Evolutionary conservation across 2,888 invertebrate genomes (phyloP), one percentile per base, ranked within the genome.

Genomic region (Phragmatobia fuliginosa): DNA sequence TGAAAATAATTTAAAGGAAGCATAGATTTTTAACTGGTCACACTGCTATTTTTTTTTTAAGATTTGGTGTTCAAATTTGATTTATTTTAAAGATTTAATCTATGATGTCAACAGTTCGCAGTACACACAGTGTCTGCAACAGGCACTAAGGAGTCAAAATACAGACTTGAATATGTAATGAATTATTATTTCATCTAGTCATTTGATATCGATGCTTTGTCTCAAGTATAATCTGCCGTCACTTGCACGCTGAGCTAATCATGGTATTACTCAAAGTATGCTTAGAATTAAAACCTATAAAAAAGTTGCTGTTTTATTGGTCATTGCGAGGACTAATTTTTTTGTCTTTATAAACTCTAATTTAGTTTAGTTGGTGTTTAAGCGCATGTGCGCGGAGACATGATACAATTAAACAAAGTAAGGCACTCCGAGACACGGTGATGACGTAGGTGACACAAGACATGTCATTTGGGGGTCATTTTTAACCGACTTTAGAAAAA

Each of bases 371-470:
- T 74, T 85, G 85, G 83, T 86, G 85, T 85, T 80, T 72, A 71
- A 68, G 80, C 79, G 79, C 80, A 65, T 72, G 16, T 67, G 77
- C 79, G 78, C 74, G 77, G 87, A 86, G 87, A 84, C 84, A 86
- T n/a, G n/a, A n/a, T n/a, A n/a, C n/a, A n/a, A n/a, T n/a, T n/a
- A n/a, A n/a, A n/a, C n/a, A n/a, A n/a, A n/a, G n/a, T n/a, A n/a
- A n/a, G n/a, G n/a, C n/a, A n/a, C n/a, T n/a, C n/a, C n/a, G n/a
- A n/a, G n/a, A n/a, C n/a, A n/a, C n/a, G n/a, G n/a, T n/a, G n/a
- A n/a, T n/a, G n/a, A n/a, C n/a, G n/a, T n/a, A n/a, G n/a, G n/a
- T n/a, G n/a, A n/a, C n/a, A n/a, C n/a, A n/a, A n/a, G n/a, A n/a
- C n/a, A n/a, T n/a, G n/a, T n/a, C n/a, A n/a, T n/a, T n/a, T n/a